Evolutionary conservation across 2,797 vertebrate genomes (phyloP), one percentile per base, ranked within the genome.

Genomic region (Dipus sagitta): DNA sequence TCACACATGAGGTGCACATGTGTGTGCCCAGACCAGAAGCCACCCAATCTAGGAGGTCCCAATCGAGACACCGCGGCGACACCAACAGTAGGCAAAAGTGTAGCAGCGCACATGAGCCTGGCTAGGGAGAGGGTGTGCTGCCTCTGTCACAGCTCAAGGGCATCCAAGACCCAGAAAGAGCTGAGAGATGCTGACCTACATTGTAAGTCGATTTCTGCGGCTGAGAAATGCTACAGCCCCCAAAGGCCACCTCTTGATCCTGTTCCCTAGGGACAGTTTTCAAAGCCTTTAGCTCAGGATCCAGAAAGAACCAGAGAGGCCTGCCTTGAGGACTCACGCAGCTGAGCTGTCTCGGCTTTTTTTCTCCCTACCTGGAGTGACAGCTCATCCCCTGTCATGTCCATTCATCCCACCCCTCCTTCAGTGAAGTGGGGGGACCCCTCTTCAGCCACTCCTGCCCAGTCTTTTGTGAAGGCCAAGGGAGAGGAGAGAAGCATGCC

Each of bases 1-100:
- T 76, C 5, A 5, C 28, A 18, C 26, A 70, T 6, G 30, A 1
- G 0, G 42, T 2, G 0, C 42, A 26, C 30, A 47, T 3, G 1
- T n/a, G 17, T 12, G 7, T 26, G 23, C 23, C 32, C 5, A 58
- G 18, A 38, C 75, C 11, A 1, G 71, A 65, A 52, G 79, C 18
- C 0, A 0, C 1, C 0, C 0, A 26, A 30, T 15, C 74, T 26
- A 81, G 21, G n/a, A 32, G 30, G 65, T 58, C 77, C 47, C 54
- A 67, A 58, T 18, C 82, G 75, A 52, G 26, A 71, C 12, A 72
- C 52, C 0, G 1, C 0, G 2, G 24, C 0, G 11, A 21, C 80
- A 75, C 54, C 26, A 32, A 20, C 3, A 54, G 62, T 7, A 67
- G 79, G 32, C 65, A 38, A 23, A 64, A 3, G 20, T 38, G 3